Percentiles rank a stretch among this genome's conserved stretches.
These are phyloP conservation scores for Drosophila nebulosa DNA, from an alignment of 1,140 invertebrate species.

Conservation along the genomic window DNA sequence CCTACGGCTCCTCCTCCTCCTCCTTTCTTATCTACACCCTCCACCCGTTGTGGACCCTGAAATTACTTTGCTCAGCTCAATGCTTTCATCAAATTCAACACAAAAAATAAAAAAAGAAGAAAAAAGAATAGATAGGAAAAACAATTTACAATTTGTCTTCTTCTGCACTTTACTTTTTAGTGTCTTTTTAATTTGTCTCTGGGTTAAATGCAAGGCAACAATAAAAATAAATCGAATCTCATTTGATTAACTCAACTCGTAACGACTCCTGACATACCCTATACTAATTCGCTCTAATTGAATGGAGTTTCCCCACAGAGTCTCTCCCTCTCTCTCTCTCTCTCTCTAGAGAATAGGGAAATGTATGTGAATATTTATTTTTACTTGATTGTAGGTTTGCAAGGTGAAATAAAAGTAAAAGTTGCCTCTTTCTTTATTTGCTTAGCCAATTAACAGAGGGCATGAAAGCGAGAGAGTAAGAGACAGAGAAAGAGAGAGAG, in stretches of 20 bases:
- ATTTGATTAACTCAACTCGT: background rate
- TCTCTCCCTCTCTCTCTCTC: too few relatives aligned
- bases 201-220: background rate
- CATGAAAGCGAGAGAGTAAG: background rate
- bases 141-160: conserved; percentile 2
- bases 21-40: background rate
- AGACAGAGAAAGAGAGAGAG: background rate
- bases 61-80: background rate
- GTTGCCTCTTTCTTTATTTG: background rate
- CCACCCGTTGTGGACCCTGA: background rate
- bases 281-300: too few relatives aligned
- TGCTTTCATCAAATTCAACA: background rate
- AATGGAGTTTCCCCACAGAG: too few relatives aligned
- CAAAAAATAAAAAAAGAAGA: conserved; percentile 4
- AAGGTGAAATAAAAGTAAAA: conserved; percentile 15
- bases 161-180: conserved; percentile 6
- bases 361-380: background rate
- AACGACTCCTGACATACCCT: background rate
- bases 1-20: background rate
- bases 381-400: background rate
- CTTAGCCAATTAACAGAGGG: background rate
- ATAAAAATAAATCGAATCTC: background rate
- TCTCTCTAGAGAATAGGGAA: too few relatives aligned
- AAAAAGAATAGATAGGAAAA: conserved; percentile 18
- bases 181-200: background rate